Percentiles rank a stretch among this genome's conserved stretches.
phyloP scores from a whole-genome alignment of 2,797 vertebrate species.

The Setipinna tenuifilis region DNA sequence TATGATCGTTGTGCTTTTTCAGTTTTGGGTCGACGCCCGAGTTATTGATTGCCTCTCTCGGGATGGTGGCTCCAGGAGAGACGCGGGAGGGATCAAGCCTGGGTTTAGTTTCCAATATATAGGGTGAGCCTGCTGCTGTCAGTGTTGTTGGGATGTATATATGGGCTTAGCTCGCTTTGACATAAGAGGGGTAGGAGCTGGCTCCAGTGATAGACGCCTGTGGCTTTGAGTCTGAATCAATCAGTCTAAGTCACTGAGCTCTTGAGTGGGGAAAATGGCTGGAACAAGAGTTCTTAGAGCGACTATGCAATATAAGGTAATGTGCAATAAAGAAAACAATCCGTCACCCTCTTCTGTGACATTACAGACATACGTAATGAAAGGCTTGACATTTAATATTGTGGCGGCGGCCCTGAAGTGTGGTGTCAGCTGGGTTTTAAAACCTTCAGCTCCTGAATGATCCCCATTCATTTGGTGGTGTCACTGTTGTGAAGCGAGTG shows the following conservation, averaged over 20 bases:
- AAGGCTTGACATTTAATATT: conserved; percentile 10
- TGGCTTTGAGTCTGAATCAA: background rate
- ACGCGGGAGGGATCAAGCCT: background rate
- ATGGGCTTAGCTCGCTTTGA: background rate
- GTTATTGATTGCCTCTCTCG: background rate
- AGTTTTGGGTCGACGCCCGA: conserved; percentile 13
- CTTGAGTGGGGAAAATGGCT: background rate
- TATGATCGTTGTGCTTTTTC: conserved; percentile 8
- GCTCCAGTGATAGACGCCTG: background rate
- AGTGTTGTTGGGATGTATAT: background rate
- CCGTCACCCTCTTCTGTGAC: background rate
- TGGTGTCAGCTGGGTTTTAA: background rate
- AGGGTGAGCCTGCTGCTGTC: background rate
- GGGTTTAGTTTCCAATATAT: background rate
- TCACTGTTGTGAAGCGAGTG: background rate
- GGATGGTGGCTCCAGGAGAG: background rate
- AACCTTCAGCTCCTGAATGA: background rate
- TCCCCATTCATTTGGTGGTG: background rate
- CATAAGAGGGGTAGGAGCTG: background rate
- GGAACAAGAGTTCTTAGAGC: background rate
- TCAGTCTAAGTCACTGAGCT: background rate
- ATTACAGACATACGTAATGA: background rate
- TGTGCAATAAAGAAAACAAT: background rate
- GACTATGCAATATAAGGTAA: background rate
- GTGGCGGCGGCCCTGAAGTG: background rate